Conservation (phyloP, 2,113 vertebrate species). For the Rattus rattus region DNA sequence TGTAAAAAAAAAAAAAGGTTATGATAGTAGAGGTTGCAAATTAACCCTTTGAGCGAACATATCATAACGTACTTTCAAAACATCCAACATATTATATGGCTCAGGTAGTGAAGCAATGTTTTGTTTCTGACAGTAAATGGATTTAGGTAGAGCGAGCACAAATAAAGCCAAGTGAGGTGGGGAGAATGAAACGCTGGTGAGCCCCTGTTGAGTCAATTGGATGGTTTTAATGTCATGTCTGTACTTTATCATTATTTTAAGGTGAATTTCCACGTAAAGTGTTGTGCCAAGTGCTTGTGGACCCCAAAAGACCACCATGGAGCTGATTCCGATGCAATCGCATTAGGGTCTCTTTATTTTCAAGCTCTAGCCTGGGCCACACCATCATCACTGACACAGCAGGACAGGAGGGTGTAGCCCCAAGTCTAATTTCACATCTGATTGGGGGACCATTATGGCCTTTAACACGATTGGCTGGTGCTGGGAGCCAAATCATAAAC, state of each 20-base stretch:
- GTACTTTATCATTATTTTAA: conserved; percentile 73
- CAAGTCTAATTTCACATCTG: too few species aligned
- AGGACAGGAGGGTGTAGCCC: too few species aligned
- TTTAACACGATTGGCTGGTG: too few species aligned
- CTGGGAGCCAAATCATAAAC: too few species aligned
- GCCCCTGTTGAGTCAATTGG: conserved; percentile 75
- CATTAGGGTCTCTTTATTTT: too few species aligned
- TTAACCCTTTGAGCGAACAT: conserved; percentile 76
- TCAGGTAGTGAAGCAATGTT: conserved; percentile 76
- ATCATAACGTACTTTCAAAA: conserved; percentile 79
- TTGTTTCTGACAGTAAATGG: conserved; percentile 78
- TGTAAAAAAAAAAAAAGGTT: not conserved
- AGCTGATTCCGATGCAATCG: too few species aligned
- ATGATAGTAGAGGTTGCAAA: conserved; percentile 80
- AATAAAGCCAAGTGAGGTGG: conserved; percentile 85
- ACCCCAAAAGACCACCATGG: too few species aligned
- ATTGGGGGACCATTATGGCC: too few species aligned
- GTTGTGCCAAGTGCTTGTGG: too few species aligned
- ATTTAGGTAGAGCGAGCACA: conserved; percentile 78
- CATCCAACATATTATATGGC: conserved; percentile 80
- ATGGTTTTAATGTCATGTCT: conserved; percentile 66
- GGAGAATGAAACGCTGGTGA: conserved; percentile 62
- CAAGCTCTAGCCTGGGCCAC: too few species aligned
- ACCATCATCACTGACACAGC: too few species aligned
- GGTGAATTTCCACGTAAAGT: conserved; percentile 66